These are phyloP conservation scores for Diplolepis rosae DNA, from an alignment of 2,888 invertebrate species.

Conservation along the genomic window DNA sequence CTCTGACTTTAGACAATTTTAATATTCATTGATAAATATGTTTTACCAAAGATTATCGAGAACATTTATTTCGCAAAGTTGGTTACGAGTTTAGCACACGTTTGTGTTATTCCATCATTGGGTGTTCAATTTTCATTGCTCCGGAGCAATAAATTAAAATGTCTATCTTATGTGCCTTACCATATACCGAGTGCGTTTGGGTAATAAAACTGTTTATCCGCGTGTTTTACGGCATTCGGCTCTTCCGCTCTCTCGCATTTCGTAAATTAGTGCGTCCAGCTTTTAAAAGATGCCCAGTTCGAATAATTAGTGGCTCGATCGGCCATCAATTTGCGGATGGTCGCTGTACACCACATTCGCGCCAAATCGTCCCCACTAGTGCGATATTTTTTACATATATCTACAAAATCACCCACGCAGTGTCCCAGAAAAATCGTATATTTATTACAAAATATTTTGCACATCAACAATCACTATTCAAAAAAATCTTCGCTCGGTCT, in stretches of 20 bases:
- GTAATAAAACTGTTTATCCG: slow-evolving; percentile 27
- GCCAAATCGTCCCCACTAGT: slow-evolving; percentile 24
- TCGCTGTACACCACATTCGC: slow-evolving; percentile 8
- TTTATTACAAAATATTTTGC: not conserved
- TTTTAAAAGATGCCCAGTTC: slow-evolving; percentile 61
- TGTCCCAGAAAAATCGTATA: not conserved
- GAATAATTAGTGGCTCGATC: slow-evolving; percentile 66
- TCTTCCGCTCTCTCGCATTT: slow-evolving; percentile 30
- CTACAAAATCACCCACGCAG: slow-evolving; percentile 2
- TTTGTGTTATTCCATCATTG: not conserved
- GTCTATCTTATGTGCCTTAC: not conserved
- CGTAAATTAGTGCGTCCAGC: slow-evolving; percentile 54
- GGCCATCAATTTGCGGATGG: slow-evolving; percentile 64
- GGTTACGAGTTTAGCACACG: no score
- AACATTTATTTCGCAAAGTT: no score
- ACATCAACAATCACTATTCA: no score
- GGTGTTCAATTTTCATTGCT: not conserved
- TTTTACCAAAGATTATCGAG: no score
- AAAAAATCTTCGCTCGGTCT: no score
- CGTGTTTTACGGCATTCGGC: slow-evolving; percentile 12
- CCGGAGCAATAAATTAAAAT: not conserved
- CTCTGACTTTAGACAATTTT: no score
- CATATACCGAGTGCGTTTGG: not conserved
- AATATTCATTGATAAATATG: no score
- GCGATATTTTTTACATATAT: slow-evolving; percentile 21